These are phyloP conservation scores for Chlorodrepanis virens DNA, from an alignment of 2,113 vertebrate genomes.

Conservation along the genomic window DNA sequence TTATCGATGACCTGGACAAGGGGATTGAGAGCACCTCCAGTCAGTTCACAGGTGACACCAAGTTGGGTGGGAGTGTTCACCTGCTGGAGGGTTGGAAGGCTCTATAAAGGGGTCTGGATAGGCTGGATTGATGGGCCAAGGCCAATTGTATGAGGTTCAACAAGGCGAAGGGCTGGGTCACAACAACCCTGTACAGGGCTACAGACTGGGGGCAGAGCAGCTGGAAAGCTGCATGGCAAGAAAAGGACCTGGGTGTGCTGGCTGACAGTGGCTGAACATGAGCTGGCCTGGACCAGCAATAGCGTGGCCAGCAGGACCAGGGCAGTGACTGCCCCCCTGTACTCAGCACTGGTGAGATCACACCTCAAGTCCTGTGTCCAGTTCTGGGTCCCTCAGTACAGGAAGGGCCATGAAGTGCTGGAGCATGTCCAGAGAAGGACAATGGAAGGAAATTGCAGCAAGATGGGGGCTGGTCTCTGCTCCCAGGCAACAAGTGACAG, in stretches of 20 bases:
- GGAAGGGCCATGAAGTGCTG: too few species aligned
- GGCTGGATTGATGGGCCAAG: not conserved
- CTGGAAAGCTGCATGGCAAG: not conserved
- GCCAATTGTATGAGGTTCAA: too few species aligned
- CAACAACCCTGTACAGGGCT: not conserved
- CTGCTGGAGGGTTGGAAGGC: not conserved
- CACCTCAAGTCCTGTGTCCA: rapidly evolving
- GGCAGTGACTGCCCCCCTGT: not conserved
- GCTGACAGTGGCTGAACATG: rapidly evolving
- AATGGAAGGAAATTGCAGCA: not conserved
- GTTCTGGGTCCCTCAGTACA: not conserved
- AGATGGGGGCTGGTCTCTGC: not conserved
- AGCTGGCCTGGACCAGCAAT: not conserved
- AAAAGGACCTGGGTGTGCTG: not conserved
- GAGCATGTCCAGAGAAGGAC: rapidly evolving
- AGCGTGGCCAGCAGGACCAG: not conserved
- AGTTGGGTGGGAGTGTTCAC: not conserved
- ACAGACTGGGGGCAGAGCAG: not conserved
- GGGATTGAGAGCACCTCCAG: not conserved
- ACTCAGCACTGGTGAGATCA: rapidly evolving
- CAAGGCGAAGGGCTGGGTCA: too few species aligned
- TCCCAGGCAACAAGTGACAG: not conserved
- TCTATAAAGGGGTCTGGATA: not conserved
- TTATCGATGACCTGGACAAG: too few species aligned
- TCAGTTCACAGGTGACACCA: not conserved